A percentile compares a stretch with the other conserved stretches of the same genome.
These are phyloP conservation scores for Vicugna pacos DNA, from an alignment of 2,113 vertebrate species.

Conservation along the genomic window DNA sequence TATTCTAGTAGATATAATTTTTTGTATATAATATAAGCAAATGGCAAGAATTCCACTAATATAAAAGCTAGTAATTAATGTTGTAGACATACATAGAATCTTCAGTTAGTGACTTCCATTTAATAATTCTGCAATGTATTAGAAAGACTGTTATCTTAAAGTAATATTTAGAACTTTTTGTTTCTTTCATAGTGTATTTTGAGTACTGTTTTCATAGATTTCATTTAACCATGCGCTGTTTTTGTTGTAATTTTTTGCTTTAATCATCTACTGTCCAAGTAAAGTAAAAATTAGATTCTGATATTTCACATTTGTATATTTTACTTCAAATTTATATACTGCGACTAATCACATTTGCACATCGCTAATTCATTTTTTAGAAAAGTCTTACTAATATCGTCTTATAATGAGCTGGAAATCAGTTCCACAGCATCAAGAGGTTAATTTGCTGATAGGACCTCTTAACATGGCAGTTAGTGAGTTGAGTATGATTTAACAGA, in stretches of 20 bases:
- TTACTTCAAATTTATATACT: not conserved
- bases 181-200: constrained; percentile 67
- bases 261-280: constrained; percentile 76
- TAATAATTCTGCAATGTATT: constrained; percentile 4
- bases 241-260: constrained; percentile 72
- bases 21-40: not conserved
- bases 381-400: not conserved
- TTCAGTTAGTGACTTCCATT: not conserved
- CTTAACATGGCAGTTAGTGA: not conserved
- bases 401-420: constrained; percentile 1
- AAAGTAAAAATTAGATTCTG: constrained; percentile 56
- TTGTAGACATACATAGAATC: not conserved
- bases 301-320: constrained; percentile 54
- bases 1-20: not conserved
- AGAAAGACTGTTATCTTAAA: constrained; percentile 56
- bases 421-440: not conserved
- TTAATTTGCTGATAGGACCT: not conserved
- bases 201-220: constrained; percentile 67
- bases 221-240: constrained; percentile 68
- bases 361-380: not conserved
- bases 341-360: not conserved
- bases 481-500: not conserved
- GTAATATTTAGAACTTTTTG: constrained; percentile 39
- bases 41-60: constrained; percentile 14
- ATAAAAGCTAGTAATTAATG: constrained; percentile 37